A percentile compares a stretch with the other conserved stretches of the same genome.
Conservation (phyloP, 2,797 vertebrate genomes). For the Gymnodraco acuticeps region DNA sequence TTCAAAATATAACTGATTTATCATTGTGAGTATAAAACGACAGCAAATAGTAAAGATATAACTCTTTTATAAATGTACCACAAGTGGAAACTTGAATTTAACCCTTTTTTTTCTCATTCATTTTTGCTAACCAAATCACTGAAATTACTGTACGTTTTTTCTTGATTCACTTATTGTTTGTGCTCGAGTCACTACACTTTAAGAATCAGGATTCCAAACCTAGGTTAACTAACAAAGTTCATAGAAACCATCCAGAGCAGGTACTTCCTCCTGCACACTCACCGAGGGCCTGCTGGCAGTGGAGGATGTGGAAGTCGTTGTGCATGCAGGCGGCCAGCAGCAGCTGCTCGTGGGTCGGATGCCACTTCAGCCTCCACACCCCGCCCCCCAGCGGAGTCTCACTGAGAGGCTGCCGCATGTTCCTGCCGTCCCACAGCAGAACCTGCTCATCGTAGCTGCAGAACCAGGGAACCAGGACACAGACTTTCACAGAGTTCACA, state of each 20-base stretch:
- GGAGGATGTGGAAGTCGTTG: constrained; percentile 91
- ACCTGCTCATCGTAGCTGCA: constrained; percentile 94
- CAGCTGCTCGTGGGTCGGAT: constrained; percentile 87
- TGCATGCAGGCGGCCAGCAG: constrained; percentile 97
- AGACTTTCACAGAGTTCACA: background rate
- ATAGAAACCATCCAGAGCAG: background rate
- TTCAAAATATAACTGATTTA: no score
- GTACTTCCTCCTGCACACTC: constrained; percentile 15
- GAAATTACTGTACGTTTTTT: no score
- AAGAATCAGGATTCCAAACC: no score
- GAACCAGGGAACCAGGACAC: background rate
- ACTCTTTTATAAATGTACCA: no score
- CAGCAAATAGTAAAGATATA: no score
- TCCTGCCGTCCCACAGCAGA: constrained; percentile 94
- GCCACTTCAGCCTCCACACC: constrained; percentile 97
- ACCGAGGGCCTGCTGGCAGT: constrained; percentile 86
- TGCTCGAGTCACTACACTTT: no score
- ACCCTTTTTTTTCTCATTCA: no score
- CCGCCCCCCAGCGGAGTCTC: constrained; percentile 89
- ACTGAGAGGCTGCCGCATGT: constrained; percentile 88
- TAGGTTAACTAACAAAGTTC: background rate
- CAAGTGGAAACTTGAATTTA: no score
- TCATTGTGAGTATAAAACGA: no score
- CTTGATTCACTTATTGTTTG: no score
- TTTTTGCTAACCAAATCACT: no score